phyloP scores from a whole-genome alignment of 2,113 vertebrate species.

The Lontra canadensis region DNA sequence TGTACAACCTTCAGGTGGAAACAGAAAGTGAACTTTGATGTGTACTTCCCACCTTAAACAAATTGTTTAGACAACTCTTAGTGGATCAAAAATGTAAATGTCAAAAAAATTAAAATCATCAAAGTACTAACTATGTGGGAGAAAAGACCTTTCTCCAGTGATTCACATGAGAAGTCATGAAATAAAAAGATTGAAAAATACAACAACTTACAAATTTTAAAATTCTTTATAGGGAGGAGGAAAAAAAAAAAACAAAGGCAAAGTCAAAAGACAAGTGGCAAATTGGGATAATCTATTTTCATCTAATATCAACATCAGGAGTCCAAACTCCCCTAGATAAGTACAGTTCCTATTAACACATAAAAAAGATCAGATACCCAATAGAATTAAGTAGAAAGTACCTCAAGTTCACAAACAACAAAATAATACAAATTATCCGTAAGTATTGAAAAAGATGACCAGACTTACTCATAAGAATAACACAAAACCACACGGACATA shows the following conservation, averaged over 20 bases:
- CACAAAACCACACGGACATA: background rate
- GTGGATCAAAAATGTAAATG: background rate
- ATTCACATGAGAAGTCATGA: background rate
- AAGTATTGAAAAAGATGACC: background rate
- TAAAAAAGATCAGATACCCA: background rate
- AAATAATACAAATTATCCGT: background rate
- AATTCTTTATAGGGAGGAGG: background rate
- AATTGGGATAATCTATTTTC: background rate
- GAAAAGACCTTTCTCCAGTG: background rate
- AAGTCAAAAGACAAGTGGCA: background rate
- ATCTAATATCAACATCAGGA: background rate
- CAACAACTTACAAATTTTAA: background rate
- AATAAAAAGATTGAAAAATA: background rate
- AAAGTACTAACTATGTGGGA: background rate
- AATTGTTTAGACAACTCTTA: background rate
- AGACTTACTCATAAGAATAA: background rate
- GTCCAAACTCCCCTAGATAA: background rate
- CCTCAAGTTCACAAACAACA: background rate
- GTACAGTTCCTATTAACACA: background rate
- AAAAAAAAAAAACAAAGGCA: no score
- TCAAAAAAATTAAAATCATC: background rate
- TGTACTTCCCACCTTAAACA: background rate
- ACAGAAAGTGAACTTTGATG: background rate
- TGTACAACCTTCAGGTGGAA: background rate
- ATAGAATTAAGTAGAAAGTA: background rate